Evolutionary conservation across 2,113 vertebrate genomes (phyloP).

Genomic region (Mirza zaza): DNA sequence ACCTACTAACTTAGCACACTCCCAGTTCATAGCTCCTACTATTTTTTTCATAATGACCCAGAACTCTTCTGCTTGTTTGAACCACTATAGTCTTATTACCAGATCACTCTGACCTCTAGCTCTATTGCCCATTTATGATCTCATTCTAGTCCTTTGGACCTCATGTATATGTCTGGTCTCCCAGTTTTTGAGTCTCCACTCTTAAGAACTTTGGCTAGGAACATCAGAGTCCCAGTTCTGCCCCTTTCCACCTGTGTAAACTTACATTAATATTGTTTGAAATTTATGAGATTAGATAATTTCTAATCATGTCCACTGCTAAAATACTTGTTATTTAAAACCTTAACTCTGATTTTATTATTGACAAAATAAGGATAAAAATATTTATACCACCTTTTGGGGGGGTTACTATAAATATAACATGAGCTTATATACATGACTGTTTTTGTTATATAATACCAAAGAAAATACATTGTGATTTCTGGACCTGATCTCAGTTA

Average conservation of each 20-base stretch:
- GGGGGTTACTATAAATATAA: background rate
- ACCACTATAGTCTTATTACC: background rate
- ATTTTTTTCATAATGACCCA: background rate
- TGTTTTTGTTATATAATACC: background rate
- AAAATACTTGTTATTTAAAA: conserved; percentile 20
- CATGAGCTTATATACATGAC: background rate
- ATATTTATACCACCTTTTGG: background rate
- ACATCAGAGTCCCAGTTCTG: background rate
- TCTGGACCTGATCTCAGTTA: background rate
- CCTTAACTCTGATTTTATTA: background rate
- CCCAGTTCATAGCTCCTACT: no score
- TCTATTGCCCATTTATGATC: background rate
- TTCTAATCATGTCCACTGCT: background rate
- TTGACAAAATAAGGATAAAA: conserved; percentile 12
- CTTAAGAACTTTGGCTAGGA: background rate
- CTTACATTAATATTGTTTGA: background rate
- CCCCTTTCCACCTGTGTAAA: background rate
- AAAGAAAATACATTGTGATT: conserved; percentile 24
- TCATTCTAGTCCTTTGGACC: background rate
- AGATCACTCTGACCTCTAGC: background rate
- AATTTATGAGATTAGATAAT: background rate
- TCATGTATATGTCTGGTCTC: background rate
- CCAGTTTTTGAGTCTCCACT: background rate
- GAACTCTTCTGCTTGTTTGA: background rate
- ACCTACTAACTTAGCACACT: background rate